Evolutionary conservation across 2,113 vertebrate genomes (phyloP).

Genomic region (Sminthopsis crassicaudata): DNA sequence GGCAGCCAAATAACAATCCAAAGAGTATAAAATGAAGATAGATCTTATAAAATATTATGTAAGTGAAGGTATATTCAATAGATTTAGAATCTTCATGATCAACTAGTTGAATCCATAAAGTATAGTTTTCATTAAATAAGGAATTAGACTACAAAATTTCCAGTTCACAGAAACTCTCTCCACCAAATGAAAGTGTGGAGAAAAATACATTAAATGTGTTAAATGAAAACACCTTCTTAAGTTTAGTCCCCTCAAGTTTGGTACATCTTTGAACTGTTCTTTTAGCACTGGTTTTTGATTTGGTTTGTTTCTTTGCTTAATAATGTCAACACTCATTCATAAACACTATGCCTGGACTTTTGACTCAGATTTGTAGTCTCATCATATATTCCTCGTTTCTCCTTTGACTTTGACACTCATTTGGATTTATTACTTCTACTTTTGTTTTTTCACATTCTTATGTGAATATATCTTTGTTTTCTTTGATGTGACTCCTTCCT

Average conservation of each 20-base stretch:
- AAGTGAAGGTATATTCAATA: neutral
- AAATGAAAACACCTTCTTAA: neutral
- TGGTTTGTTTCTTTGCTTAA: neutral
- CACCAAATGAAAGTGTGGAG: too few relatives aligned
- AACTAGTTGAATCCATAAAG: neutral
- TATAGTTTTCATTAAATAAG: neutral
- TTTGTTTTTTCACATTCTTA: neutral
- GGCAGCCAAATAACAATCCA: neutral
- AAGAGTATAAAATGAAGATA: neutral
- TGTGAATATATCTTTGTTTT: neutral
- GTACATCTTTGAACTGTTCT: too few relatives aligned
- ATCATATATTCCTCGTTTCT: neutral
- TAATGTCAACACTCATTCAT: neutral
- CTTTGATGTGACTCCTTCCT: neutral
- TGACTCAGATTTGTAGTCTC: neutral
- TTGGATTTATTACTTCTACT: neutral
- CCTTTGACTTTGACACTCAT: neutral
- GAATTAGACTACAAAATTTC: neutral
- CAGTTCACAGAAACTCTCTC: neutral
- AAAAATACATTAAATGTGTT: too few relatives aligned
- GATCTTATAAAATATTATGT: neutral
- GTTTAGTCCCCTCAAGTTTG: neutral
- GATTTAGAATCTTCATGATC: neutral
- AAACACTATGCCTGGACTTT: neutral
- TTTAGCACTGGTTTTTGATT: neutral